These are phyloP conservation scores for Melanotus villosus DNA, from an alignment of 2,888 invertebrate species.

Conservation along the genomic window DNA sequence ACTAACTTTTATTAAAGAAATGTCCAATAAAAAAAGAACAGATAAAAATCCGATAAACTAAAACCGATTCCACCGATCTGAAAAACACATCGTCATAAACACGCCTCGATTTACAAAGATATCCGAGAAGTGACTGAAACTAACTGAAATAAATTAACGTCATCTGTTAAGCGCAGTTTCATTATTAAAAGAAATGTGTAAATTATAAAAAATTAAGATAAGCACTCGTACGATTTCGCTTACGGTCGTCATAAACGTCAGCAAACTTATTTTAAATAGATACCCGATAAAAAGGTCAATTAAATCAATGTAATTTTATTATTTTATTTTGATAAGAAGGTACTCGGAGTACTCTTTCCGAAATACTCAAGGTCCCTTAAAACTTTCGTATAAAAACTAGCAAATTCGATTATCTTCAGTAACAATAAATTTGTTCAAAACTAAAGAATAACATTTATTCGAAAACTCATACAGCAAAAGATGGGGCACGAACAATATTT, in stretches of 20 bases:
- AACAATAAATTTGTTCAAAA: too few relatives aligned
- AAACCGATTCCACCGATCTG: neutral
- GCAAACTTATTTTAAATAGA: constrained; percentile 22
- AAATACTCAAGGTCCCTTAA: constrained; percentile 23
- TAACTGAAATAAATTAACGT: constrained; percentile 24
- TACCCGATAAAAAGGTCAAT: constrained; percentile 36
- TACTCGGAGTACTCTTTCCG: constrained; percentile 9
- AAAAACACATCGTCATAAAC: neutral
- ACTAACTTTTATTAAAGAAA: neutral
- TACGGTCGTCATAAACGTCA: constrained; percentile 26
- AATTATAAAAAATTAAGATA: constrained; percentile 22
- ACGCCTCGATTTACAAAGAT: neutral
- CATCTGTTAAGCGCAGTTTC: constrained; percentile 18
- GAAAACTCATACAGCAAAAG: too few relatives aligned
- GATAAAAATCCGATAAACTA: too few relatives aligned
- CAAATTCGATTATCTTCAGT: too few relatives aligned
- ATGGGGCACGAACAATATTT: too few relatives aligned
- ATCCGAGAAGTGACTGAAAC: constrained; percentile 19
- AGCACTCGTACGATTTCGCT: constrained; percentile 28
- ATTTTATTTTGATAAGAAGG: constrained; percentile 24
- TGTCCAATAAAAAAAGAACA: neutral
- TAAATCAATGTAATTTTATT: constrained; percentile 15
- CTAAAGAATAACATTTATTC: too few relatives aligned
- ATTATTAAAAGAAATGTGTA: constrained; percentile 18
- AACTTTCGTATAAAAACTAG: neutral